Evolutionary conservation across 2,113 vertebrate genomes (phyloP), one percentile per base, ranked within the genome.

Genomic region (Piaya cayana): DNA sequence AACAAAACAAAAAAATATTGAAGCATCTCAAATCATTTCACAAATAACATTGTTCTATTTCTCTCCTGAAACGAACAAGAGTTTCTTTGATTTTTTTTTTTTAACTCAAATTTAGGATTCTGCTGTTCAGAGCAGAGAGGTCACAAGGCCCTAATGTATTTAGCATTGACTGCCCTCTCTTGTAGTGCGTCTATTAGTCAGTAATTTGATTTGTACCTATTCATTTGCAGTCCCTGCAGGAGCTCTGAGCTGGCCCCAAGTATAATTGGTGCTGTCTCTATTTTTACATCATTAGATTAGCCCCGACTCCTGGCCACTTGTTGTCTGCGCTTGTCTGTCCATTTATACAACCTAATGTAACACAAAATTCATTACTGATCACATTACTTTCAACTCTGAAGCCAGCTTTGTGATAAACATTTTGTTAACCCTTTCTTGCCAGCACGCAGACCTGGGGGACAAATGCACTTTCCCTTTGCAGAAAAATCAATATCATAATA

Each of bases 291-390:
- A 99, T 99, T 99, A 99, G 99, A 99, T 99, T 99, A 99, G 97
- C 98, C 98, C 98, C 98, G 98, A 98, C 99, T 99, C 98, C 98
- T 98, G 98, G 98, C 98, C 99, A 99, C 99, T 98, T 98, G 98
- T 98, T 99, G 99, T 99, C 99, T 98, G 98, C 98, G 98, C 98
- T 99, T 98, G 97, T 98, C 98, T 98, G 98, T 98, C 98, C 98
- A 98, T 98, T 98, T 98, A 98, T 98, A 98, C 98, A 97, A 98
- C 98, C 98, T 99, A 99, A 99, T 99, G 99, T 99, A 99, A 99
- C 99, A 98, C 99, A 99, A 99, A 99, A 99, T 99, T 99, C 99
- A 99, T 99, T 99, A 99, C 98, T 99, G 99, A 99, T 99, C 99
- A 98, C 98, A 99, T 99, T 99, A 99, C 98, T 98, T 99, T 99